Conservation (phyloP, 2,888 invertebrate species). For the Pollenia griseotomentosa region DNA sequence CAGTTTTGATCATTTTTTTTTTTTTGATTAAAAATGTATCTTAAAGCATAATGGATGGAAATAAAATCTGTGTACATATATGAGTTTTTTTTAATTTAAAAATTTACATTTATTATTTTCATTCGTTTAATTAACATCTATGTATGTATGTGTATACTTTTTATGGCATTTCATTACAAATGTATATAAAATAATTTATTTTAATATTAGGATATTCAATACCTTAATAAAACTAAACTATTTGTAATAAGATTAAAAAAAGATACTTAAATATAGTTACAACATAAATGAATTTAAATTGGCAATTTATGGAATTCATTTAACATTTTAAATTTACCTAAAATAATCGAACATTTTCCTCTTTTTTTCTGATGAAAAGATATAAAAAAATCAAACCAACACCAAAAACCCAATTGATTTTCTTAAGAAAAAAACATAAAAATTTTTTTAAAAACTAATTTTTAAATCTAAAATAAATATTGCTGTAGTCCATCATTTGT, state of each 20-base stretch:
- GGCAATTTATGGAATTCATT: constrained; percentile 57
- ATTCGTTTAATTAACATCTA: constrained; percentile 60
- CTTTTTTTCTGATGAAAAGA: constrained; percentile 13
- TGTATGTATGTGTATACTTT: constrained; percentile 25
- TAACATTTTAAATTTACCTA: constrained; percentile 30
- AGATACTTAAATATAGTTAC: constrained; percentile 20
- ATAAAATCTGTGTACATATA: background rate
- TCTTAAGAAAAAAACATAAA: background rate
- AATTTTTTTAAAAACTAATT: too few species aligned
- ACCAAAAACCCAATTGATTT: constrained; percentile 62
- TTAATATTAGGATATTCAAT: background rate
- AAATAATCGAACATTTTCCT: constrained; percentile 22
- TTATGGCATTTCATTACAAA: constrained; percentile 56
- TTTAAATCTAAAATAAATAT: constrained; percentile 62
- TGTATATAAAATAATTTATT: constrained; percentile 11
- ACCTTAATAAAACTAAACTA: background rate
- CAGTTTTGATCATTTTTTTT: too few species aligned
- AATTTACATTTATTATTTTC: constrained; percentile 29
- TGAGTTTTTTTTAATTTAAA: background rate
- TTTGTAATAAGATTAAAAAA: background rate
- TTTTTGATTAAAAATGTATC: too few species aligned
- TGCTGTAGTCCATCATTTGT: constrained; percentile 76
- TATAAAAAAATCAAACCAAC: constrained; percentile 58
- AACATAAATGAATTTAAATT: constrained; percentile 39
- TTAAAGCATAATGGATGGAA: too few species aligned